Percentiles rank a stretch among this genome's conserved stretches.
Evolutionary conservation across 1,140 invertebrate genomes (phyloP).

Genomic region (Procambarus clarkii): DNA sequence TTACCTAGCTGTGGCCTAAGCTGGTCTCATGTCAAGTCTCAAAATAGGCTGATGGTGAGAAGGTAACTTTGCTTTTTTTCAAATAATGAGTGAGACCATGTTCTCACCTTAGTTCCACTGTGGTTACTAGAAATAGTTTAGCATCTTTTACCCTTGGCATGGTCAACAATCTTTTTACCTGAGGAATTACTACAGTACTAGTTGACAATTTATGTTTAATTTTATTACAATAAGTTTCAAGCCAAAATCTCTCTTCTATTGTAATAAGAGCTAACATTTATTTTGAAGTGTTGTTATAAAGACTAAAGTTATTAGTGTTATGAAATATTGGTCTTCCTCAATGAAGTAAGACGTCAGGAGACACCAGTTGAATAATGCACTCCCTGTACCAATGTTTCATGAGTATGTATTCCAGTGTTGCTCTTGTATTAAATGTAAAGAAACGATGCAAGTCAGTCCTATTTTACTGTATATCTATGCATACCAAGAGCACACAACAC

Average conservation of each 20-base stretch:
- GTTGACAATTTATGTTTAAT: background rate
- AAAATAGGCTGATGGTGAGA: too few species aligned
- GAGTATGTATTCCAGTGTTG: background rate
- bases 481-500: background rate
- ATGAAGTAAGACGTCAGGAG: background rate
- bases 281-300: background rate
- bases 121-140: too few species aligned
- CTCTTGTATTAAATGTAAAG: background rate
- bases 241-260: background rate
- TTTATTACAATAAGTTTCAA: background rate
- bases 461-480: background rate
- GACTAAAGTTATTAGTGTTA: background rate
- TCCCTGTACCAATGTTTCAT: background rate
- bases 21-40: too few species aligned
- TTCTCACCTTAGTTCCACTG: too few species aligned
- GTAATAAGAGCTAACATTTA: background rate
- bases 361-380: background rate
- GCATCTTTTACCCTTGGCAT: too few species aligned
- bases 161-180: too few species aligned
- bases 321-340: background rate
- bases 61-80: too few species aligned
- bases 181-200: too few species aligned
- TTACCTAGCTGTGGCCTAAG: too few species aligned
- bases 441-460: background rate
- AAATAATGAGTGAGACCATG: too few species aligned